phyloP scores from a whole-genome alignment of 2,797 vertebrate genomes.

The Peromyscus aztecus region DNA sequence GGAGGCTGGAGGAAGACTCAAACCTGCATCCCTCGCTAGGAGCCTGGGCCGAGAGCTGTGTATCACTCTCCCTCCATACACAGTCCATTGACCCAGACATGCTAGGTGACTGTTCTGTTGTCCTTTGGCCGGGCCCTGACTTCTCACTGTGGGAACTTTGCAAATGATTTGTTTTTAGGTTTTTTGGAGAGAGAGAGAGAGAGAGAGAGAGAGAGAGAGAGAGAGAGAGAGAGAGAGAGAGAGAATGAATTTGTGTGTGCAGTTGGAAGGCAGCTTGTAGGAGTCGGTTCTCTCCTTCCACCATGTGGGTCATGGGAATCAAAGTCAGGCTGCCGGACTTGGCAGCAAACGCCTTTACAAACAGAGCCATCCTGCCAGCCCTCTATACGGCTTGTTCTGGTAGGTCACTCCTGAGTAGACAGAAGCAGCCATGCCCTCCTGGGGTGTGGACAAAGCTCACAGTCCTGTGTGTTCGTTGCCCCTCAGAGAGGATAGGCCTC shows the following conservation, averaged over 20 bases:
- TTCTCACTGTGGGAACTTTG: not conserved
- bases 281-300: not conserved
- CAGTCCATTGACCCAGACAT: not conserved
- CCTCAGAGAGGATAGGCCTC: not conserved
- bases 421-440: not conserved
- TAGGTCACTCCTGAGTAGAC: not conserved
- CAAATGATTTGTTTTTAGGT: not conserved
- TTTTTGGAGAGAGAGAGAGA: rapidly evolving
- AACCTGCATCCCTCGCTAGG: not conserved
- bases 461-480: not conserved
- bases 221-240: not conserved
- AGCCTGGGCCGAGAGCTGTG: not conserved
- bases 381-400: not conserved
- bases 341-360: not conserved
- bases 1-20: not conserved
- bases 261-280: not conserved
- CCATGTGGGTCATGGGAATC: not conserved
- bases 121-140: not conserved
- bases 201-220: not conserved
- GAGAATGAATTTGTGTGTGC: too few relatives aligned
- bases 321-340: not conserved
- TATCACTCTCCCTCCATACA: not conserved
- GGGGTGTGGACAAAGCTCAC: not conserved
- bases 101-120: not conserved
- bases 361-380: not conserved